Evolutionary conservation across 2,113 vertebrate genomes (phyloP), one percentile per base, ranked within the genome.

Genomic region (Trichomycterus rosablanca): DNA sequence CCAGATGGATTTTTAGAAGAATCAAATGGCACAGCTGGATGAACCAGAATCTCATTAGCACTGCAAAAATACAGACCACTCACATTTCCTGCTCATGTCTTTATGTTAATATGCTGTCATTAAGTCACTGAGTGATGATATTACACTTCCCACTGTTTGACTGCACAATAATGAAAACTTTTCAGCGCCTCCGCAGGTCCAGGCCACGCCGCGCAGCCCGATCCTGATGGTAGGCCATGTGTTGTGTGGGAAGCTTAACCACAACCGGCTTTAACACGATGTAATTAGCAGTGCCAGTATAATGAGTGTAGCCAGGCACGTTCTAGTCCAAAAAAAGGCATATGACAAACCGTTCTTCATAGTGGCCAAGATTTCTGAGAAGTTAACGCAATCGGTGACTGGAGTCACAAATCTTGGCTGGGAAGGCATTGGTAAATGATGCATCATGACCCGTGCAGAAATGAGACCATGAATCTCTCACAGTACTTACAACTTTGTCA

Each of bases 261-360:
- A 42, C 43, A 60, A 70, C 68, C 76, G 65, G 59, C 40, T 51
- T 70, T 68, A 43, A 45, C 53, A 63, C 81, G 81, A 77, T 75
- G 71, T 80, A 83, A 87, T 40, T 79, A 78, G 58, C 75, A 58
- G 68, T 51, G 68, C 30, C 26, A 44, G 64, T 76, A 62, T 81
- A 75, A 12, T 76, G 76, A 75, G 73, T 74, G 76, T 48, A 59
- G 35, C 53, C 52, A 66, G 44, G 39, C 59, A 55, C 39, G 39
- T 32, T 8, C 22, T 44, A 65, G 49, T 49, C 39, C 54, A 19
- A 62, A 61, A 20, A 37, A 37, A 44, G 46, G 61, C 58, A 55
- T 43, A 50, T 50, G 66, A 50, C 39, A 48, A 48, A 32, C 42
- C n/a, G 18, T 43, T 46, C 5, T 32, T 55, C 57, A 57, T 46